These are phyloP conservation scores for Pediacus dermestoides DNA, from an alignment of 2,888 invertebrate genomes.

Conservation along the genomic window DNA sequence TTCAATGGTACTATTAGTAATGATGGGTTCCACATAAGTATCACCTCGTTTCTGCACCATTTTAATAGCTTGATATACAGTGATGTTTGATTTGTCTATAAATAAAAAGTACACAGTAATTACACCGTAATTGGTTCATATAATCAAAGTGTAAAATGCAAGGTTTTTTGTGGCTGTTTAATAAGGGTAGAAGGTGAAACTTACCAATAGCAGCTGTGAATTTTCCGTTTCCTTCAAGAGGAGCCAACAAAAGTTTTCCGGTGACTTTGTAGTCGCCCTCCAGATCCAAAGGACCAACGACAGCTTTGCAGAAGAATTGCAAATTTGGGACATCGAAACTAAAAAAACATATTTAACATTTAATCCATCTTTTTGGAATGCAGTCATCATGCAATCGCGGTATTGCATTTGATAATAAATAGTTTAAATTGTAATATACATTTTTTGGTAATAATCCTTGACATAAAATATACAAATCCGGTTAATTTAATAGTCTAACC, in stretches of 20 bases:
- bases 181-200: constrained; percentile 2
- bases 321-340: constrained; percentile 28
- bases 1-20: constrained; percentile 30
- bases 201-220: constrained; percentile 23
- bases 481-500: too few relatives aligned
- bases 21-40: constrained; percentile 27
- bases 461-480: too few relatives aligned
- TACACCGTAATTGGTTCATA: too few relatives aligned
- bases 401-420: too few relatives aligned
- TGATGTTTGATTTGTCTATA: constrained; percentile 7
- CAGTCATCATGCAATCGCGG: too few relatives aligned
- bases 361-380: too few relatives aligned
- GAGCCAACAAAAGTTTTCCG: constrained; percentile 33
- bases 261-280: constrained; percentile 29
- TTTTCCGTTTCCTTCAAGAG: constrained; percentile 24
- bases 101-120: too few relatives aligned
- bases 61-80: constrained; percentile 31
- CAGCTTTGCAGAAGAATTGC: constrained; percentile 19
- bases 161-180: not conserved
- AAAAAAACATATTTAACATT: constrained; percentile 2
- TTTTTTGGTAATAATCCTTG: too few relatives aligned
- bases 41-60: constrained; percentile 25
- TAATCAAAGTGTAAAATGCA: too few relatives aligned
- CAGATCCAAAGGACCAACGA: constrained; percentile 20
- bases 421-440: too few relatives aligned